Conservation (phyloP, 2,113 vertebrate species). For the Hippocampus guttulatus region DNA sequence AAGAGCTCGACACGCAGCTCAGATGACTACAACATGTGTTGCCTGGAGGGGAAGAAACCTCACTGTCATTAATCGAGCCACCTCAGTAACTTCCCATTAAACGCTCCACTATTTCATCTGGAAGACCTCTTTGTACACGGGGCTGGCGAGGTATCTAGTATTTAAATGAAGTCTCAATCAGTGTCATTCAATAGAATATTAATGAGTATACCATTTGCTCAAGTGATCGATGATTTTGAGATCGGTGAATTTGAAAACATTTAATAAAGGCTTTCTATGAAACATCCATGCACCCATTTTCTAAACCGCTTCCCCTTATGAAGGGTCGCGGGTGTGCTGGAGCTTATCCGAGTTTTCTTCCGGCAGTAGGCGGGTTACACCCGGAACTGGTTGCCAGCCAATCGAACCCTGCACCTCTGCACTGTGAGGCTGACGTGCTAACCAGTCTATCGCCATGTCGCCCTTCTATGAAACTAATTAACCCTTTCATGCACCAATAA, state of each 20-base stretch:
- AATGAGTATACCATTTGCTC: background rate
- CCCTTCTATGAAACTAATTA: too few species aligned
- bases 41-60: conserved; percentile 48
- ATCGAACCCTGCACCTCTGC: too few species aligned
- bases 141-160: conserved; percentile 8
- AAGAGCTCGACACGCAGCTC: conserved; percentile 35
- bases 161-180: background rate
- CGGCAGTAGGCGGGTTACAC: too few species aligned
- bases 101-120: conserved; percentile 59
- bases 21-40: conserved; percentile 53
- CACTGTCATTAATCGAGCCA: conserved; percentile 52
- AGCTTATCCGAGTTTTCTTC: too few species aligned
- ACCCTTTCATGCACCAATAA: too few species aligned
- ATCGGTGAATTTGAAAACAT: background rate
- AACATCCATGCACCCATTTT: too few species aligned
- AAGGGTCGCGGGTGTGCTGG: too few species aligned
- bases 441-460: too few species aligned
- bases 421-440: too few species aligned
- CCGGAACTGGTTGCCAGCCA: too few species aligned
- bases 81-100: conserved; percentile 64
- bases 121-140: conserved; percentile 31
- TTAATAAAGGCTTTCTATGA: too few species aligned
- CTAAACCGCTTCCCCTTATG: too few species aligned
- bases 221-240: background rate
- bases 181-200: background rate